Base-by-base conservation (phyloP, 2,888 invertebrate species). In the Drosophila lutescens region DNA sequence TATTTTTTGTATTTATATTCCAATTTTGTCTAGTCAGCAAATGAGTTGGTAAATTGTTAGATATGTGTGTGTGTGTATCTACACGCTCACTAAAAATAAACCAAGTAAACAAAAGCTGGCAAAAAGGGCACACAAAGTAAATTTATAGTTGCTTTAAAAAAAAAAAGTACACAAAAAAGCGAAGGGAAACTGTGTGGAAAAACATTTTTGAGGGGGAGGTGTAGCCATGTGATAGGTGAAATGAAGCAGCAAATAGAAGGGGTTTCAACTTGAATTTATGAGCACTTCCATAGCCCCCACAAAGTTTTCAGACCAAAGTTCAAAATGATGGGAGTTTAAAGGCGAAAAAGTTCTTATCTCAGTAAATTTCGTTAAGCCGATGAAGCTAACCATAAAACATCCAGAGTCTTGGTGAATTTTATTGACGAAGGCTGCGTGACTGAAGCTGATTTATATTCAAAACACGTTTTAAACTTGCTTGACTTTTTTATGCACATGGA, bases 11-110 rank as follows among this genome's bases (percentile, higher is more conserved):
- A 46, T 65, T 63, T 53, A 44, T 63, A 54, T 65, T 66, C 40
- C 38, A 66, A 47, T 60, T 54, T 70, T 70, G 70, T 71, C 71
- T 61, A 70, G 70, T 70, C 70, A 70, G 60, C 70, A 70, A 70
- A 50, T 61, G 47, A 68, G 68, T 69, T 47, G 40, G 51, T 41
- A 50, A 40, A 54, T 43, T 55, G 71, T 69, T 69, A 40, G 53
- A 69, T 44, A 32, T 36, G 43, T 57, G 17, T 53, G 17, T 40
- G 34, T 53, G 17, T 40, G 34, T 43, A 17, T 40, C 40, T 26
- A 61, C 15, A 36, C 69, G 51, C 57, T 54, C 41, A 54, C 51
- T 53, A 69, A 69, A 69, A 59, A 71, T 60, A 69, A 69, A 59
- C 60, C 30, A 40, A 54, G 70, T 70, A 71, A 70, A 70, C 70